phyloP scores from a whole-genome alignment of 2,888 invertebrate species.

The Neocrepidodera transversa region DNA sequence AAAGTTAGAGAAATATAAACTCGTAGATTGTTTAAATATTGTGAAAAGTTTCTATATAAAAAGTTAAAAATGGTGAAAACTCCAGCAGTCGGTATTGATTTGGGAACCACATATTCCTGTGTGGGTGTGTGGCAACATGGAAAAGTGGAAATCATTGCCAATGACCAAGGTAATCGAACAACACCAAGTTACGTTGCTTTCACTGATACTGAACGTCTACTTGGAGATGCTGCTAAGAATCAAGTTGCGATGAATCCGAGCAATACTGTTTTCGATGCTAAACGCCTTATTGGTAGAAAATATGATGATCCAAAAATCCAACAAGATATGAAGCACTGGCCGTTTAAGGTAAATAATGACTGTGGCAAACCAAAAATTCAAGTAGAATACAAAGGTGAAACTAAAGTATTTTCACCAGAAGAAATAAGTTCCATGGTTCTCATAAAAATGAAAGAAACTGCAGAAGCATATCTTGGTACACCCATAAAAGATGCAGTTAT shows the following conservation, averaged over 20 bases:
- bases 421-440: slow-evolving; percentile 75
- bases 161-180: slow-evolving; percentile 84
- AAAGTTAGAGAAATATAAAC: neutral
- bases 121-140: slow-evolving; percentile 84
- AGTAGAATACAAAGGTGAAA: slow-evolving; percentile 71
- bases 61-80: slow-evolving; percentile 49
- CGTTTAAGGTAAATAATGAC: slow-evolving; percentile 75
- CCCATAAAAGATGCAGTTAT: slow-evolving; percentile 65
- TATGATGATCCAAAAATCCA: slow-evolving; percentile 79
- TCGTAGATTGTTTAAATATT: no score
- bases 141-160: slow-evolving; percentile 86
- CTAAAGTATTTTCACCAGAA: slow-evolving; percentile 72
- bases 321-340: slow-evolving; percentile 84
- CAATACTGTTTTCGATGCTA: slow-evolving; percentile 75
- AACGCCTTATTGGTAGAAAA: slow-evolving; percentile 82
- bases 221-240: slow-evolving; percentile 76
- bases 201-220: slow-evolving; percentile 71
- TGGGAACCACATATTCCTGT: slow-evolving; percentile 89
- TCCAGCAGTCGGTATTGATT: slow-evolving; percentile 78
- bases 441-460: slow-evolving; percentile 56
- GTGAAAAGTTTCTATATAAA: no score
- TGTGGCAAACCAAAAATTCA: slow-evolving; percentile 72
- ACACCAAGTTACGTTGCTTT: slow-evolving; percentile 83
- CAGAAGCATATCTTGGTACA: slow-evolving; percentile 33
- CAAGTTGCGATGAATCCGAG: slow-evolving; percentile 76